Percentiles rank a stretch among this genome's conserved stretches.
phyloP scores from a whole-genome alignment of 2,888 invertebrate species.

The Baccha elongata region DNA sequence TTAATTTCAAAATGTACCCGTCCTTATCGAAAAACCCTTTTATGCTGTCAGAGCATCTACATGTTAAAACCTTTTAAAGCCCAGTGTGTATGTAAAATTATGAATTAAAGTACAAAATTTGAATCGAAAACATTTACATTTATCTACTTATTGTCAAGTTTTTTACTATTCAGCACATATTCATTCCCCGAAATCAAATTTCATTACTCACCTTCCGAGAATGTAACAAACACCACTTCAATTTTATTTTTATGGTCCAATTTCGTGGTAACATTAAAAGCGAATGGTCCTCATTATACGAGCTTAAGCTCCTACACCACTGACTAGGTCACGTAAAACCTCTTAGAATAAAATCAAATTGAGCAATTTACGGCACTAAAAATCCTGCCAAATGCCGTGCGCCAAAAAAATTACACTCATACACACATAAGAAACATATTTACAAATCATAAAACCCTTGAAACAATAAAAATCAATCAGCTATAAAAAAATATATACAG shows the following conservation, averaged over 20 bases:
- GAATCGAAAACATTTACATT: no score
- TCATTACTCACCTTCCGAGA: slow-evolving; percentile 11
- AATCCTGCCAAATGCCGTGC: slow-evolving; percentile 33
- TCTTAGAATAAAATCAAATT: slow-evolving; percentile 63
- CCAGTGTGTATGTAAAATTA: no score
- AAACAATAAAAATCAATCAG: slow-evolving; percentile 77
- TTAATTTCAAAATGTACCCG: no score
- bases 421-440: slow-evolving; percentile 36
- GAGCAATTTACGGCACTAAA: slow-evolving; percentile 57
- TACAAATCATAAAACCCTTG: slow-evolving; percentile 69
- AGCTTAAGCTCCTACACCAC: slow-evolving; percentile 33
- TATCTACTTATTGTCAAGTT: neutral
- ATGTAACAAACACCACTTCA: slow-evolving; percentile 36
- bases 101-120: no score
- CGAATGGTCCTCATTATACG: neutral
- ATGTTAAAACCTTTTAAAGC: no score
- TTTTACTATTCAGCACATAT: neutral
- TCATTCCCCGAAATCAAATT: slow-evolving; percentile 10
- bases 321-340: slow-evolving; percentile 59
- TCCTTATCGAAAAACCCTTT: no score
- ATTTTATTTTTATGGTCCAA: slow-evolving; percentile 53
- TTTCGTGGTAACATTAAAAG: slow-evolving; percentile 57
- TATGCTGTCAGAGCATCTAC: no score
- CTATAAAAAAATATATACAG: no score
- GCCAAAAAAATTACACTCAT: neutral